These are phyloP conservation scores for Virgularia gustaviana DNA, from an alignment of 92 coral and sea anemone species.

Conservation along the genomic window DNA sequence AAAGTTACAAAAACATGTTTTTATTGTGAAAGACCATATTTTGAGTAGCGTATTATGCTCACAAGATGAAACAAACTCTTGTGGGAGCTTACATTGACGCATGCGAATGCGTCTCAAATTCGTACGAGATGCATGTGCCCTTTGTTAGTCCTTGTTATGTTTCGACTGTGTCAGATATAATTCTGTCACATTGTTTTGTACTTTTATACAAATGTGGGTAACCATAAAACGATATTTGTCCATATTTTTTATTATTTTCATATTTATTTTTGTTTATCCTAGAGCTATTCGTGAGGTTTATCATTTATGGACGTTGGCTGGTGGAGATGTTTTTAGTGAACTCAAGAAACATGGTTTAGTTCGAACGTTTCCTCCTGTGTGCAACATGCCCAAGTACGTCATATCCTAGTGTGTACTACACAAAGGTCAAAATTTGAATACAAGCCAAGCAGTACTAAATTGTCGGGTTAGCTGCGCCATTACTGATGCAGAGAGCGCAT, in stretches of 20 bases:
- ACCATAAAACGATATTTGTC: not conserved
- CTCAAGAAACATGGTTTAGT: conserved; percentile 83
- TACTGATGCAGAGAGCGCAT: not conserved
- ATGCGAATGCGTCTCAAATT: not conserved
- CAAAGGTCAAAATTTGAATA: too few species aligned
- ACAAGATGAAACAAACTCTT: too few species aligned
- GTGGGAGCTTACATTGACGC: too few species aligned
- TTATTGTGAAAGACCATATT: too few species aligned
- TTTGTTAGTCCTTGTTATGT: conserved; percentile 31
- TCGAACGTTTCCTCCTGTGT: conserved; percentile 80
- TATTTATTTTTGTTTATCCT: not conserved
- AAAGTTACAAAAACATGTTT: too few species aligned
- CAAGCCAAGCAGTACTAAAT: too few species aligned
- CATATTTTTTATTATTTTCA: not conserved
- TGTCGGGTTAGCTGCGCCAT: too few species aligned
- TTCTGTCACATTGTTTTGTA: too few species aligned
- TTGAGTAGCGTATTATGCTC: too few species aligned
- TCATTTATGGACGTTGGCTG: conserved; percentile 93
- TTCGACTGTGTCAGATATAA: not conserved
- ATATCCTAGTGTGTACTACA: too few species aligned
- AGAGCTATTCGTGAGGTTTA: conserved; percentile 79
- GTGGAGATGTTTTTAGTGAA: conserved; percentile 90
- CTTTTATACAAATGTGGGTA: too few species aligned
- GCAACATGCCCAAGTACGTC: conserved; percentile 85
- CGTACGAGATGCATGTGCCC: conserved; percentile 40